Evolutionary conservation across 1,140 invertebrate species (phyloP), one percentile per base, ranked within the genome.

Genomic region (Scaptomyza graminum): DNA sequence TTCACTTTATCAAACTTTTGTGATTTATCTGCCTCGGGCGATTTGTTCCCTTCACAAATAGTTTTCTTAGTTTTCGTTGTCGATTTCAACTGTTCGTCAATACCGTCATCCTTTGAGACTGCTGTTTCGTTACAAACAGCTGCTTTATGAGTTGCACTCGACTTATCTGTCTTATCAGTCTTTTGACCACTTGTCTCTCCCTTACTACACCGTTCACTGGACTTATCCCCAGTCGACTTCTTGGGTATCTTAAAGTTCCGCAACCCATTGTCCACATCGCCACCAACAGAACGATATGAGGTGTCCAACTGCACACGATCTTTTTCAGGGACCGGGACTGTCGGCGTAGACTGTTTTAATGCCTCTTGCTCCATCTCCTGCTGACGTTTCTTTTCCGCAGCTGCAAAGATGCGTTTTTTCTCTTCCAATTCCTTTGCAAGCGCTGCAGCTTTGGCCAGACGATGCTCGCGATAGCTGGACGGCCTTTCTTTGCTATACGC

Each of bases 171-270:
- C 15, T 22, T 50, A 41, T 70, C 16, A 56, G 22, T 5, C 46
- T 51, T 56, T 46, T 50, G 41, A 5, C 4, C 44, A n/a, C 12
- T 41, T 54, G 1, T 55, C 28, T 60, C 56, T 39, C 0, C 31
- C 16, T 22, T 9, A n/a, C 16, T n/a, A 7, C 22, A 34, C 9
- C 13, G n/a, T n/a, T 12, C 34, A 12, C 6, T 28, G 8, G 28
- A 31, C 8, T 34, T 60, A 5, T 44, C 22, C 8, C 41, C 5
- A 9, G 5, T 15, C 1, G 50, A 22, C 34, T 78, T 85, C 5
- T 85, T 85, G 0, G 82, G 82, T 52, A 87, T 87, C 0, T 76
- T 76, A 11, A 82, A 87, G 8, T 60, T 85, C 22, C 78, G 31
- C 81, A 41, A 0, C 41, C n/a, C n/a, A n/a, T 37, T 5, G 51